Evolutionary conservation across 53 echinoderm and acorn worm genomes (phyloP).

Genomic region (Hippasteria phrygiana): DNA sequence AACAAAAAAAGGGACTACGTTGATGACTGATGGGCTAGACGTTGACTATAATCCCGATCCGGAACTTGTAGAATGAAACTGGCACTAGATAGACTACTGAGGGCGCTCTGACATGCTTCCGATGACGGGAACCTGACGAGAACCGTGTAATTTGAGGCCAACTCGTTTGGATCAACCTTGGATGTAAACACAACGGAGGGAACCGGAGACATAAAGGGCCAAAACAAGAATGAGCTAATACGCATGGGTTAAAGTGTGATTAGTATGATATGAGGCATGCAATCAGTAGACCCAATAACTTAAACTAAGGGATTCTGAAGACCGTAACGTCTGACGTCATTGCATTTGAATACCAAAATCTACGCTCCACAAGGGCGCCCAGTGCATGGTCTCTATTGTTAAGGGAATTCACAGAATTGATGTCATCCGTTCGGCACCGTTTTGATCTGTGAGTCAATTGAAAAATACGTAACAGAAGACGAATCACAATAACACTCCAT

Average conservation of each 20-base stretch:
- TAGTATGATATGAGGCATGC: not conserved
- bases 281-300: not conserved
- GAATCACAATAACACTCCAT: no score
- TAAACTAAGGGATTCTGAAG: not conserved
- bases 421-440: no score
- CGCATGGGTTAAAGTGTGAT: not conserved
- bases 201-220: not conserved
- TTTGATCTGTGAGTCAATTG: no score
- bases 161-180: slow-evolving; percentile 76
- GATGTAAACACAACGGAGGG: not conserved
- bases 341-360: no score
- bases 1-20: slow-evolving; percentile 60
- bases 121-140: slow-evolving; percentile 76
- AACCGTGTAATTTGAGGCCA: slow-evolving; percentile 81
- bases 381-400: no score
- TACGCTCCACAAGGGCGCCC: no score
- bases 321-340: not conserved
- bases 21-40: slow-evolving; percentile 50
- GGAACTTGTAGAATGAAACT: slow-evolving; percentile 81
- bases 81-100: slow-evolving; percentile 78
- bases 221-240: slow-evolving; percentile 15
- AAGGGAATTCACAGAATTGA: no score
- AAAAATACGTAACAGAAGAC: no score
- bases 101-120: slow-evolving; percentile 82
- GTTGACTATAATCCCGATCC: slow-evolving; percentile 67